These are phyloP conservation scores for Tiliacea aurago DNA, from an alignment of 2,888 invertebrate species.

Conservation along the genomic window DNA sequence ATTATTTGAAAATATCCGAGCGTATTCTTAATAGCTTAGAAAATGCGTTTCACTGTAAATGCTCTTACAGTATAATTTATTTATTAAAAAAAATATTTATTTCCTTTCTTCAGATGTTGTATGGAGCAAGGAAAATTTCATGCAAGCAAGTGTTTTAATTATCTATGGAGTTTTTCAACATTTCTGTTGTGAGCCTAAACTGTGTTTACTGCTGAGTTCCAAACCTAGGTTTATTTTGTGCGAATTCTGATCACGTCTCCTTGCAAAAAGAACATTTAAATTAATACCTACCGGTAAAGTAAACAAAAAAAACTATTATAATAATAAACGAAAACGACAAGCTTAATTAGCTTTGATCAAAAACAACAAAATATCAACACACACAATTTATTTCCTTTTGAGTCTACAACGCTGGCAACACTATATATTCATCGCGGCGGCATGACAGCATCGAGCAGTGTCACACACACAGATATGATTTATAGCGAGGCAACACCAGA, in stretches of 20 bases:
- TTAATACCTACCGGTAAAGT: no score
- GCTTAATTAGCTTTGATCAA: neutral
- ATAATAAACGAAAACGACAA: neutral
- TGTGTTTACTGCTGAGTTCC: neutral
- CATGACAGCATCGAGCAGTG: conserved; percentile 52
- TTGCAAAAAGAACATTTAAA: neutral
- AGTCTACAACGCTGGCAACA: conserved; percentile 30
- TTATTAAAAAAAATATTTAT: no score
- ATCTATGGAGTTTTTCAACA: neutral
- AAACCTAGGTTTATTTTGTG: neutral
- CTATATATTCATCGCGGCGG: conserved; percentile 26
- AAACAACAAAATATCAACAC: neutral
- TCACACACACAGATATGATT: conserved; percentile 60
- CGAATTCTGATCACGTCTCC: neutral
- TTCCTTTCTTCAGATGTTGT: neutral
- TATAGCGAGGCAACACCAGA: conserved; percentile 43
- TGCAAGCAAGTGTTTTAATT: neutral
- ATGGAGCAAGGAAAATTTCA: neutral
- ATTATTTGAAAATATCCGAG: neutral
- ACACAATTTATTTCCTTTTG: neutral
- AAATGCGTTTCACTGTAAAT: no score
- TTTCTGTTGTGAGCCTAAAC: neutral
- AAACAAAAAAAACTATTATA: neutral
- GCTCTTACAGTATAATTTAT: no score
- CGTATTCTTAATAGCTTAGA: neutral